A percentile compares a stretch with the other conserved stretches of the same genome.
These are phyloP conservation scores for Mohoua ochrocephala DNA, from an alignment of 2,113 vertebrate species.

Conservation along the genomic window DNA sequence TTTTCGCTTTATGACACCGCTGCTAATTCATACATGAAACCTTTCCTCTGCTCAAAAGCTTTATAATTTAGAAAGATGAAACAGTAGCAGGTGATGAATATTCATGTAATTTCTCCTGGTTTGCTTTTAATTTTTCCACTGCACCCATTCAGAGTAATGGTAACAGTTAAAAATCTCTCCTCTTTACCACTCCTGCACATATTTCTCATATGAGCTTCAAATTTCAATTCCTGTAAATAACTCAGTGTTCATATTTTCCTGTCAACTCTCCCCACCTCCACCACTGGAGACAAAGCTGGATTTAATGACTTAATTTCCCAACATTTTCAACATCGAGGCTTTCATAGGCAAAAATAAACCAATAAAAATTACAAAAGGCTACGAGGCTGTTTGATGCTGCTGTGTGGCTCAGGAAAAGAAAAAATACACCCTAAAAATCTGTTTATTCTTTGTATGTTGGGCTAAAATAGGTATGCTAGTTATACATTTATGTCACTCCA, in stretches of 20 bases:
- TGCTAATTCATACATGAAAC: background rate
- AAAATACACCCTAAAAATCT: background rate
- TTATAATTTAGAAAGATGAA: background rate
- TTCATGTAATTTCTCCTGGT: background rate
- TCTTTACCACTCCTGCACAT: background rate
- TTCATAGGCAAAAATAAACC: background rate
- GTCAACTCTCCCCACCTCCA: background rate
- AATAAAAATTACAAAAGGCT: background rate
- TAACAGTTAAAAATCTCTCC: background rate
- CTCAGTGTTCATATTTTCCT: background rate
- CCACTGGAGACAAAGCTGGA: background rate
- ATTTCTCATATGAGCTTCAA: background rate
- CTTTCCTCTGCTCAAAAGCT: background rate
- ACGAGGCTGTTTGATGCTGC: accelerated
- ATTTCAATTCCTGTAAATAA: conserved; percentile 28
- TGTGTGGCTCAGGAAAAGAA: background rate
- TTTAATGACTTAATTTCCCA: background rate
- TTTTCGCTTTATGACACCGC: background rate
- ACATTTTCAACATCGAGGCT: background rate
- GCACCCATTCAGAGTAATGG: background rate
- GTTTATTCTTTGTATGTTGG: background rate
- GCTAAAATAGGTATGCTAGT: background rate
- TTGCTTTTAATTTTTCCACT: background rate
- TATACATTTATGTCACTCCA: background rate
- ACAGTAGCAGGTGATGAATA: background rate